Conservation (phyloP, 2,113 vertebrate species). For the Hippocampus comes region DNA sequence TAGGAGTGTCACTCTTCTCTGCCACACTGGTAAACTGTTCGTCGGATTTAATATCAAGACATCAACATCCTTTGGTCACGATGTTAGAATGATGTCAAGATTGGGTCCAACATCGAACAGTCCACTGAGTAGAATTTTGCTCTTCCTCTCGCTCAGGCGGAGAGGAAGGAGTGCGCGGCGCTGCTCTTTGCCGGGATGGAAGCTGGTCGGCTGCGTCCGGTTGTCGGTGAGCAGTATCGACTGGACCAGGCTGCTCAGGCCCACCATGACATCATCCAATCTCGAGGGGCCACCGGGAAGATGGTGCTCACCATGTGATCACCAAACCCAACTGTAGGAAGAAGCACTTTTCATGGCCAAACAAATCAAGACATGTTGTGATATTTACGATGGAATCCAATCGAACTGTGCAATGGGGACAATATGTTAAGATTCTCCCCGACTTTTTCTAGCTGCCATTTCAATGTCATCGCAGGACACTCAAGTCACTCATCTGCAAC, state of each 20-base stretch:
- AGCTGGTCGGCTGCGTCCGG: conserved; percentile 52
- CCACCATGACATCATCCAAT: conserved; percentile 61
- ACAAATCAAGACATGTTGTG: neutral
- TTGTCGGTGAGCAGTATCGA: conserved; percentile 38
- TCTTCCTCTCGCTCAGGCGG: conserved; percentile 34
- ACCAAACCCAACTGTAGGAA: neutral
- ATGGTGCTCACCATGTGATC: conserved; percentile 53
- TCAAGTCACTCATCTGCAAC: neutral
- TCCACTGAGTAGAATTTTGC: neutral
- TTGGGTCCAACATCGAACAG: neutral
- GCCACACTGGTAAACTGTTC: conserved; percentile 73
- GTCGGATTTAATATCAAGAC: neutral
- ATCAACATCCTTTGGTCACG: neutral
- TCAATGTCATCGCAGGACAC: no score
- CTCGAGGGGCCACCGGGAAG: conserved; percentile 57
- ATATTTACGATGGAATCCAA: neutral
- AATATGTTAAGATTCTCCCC: neutral
- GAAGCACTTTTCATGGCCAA: neutral
- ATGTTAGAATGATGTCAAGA: no score
- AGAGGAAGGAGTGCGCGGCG: conserved; percentile 49
- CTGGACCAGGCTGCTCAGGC: conserved; percentile 52
- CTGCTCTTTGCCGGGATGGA: conserved; percentile 54
- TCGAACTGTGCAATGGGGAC: neutral
- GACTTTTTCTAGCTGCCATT: neutral
- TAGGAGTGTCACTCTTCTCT: conserved; percentile 73